A percentile compares a stretch with the other conserved stretches of the same genome.
phyloP scores from a whole-genome alignment of 2,888 invertebrate genomes.

The Apotomis capreana region DNA sequence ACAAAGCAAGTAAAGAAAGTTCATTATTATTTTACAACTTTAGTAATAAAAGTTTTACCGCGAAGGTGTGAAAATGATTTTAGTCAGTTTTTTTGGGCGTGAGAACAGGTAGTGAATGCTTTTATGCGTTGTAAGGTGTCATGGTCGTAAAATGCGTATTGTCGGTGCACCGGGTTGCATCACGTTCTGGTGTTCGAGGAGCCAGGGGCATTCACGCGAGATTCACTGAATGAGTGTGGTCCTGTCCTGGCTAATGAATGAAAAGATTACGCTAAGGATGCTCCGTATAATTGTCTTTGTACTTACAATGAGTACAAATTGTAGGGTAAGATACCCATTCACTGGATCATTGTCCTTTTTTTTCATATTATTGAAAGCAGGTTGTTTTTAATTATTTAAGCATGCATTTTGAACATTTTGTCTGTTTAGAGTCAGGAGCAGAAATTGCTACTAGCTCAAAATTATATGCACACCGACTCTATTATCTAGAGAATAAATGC shows the following conservation, averaged over 20 bases:
- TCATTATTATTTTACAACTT: constrained; percentile 79
- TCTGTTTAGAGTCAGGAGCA: no score
- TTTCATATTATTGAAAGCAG: no score
- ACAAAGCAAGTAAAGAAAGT: constrained; percentile 59
- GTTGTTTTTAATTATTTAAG: no score
- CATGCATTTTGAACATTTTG: no score
- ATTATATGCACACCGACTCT: no score
- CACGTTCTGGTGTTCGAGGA: constrained; percentile 29
- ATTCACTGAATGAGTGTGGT: constrained; percentile 11
- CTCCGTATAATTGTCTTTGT: not conserved
- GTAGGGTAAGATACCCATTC: constrained; percentile 20
- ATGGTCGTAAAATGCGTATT: constrained; percentile 39
- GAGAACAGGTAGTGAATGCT: constrained; percentile 68
- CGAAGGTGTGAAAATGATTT: constrained; percentile 82
- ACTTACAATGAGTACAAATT: not conserved
- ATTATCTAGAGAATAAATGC: no score
- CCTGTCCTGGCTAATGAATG: constrained; percentile 27
- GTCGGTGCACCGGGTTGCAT: constrained; percentile 28
- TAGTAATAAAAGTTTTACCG: constrained; percentile 73
- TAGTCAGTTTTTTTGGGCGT: constrained; percentile 72
- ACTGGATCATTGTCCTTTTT: not conserved
- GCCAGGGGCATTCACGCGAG: constrained; percentile 4
- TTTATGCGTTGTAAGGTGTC: constrained; percentile 43
- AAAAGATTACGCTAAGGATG: constrained; percentile 8
- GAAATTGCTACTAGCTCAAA: no score